Evolutionary conservation across 2,113 vertebrate genomes (phyloP).

Genomic region (Pardalotus punctatus): DNA sequence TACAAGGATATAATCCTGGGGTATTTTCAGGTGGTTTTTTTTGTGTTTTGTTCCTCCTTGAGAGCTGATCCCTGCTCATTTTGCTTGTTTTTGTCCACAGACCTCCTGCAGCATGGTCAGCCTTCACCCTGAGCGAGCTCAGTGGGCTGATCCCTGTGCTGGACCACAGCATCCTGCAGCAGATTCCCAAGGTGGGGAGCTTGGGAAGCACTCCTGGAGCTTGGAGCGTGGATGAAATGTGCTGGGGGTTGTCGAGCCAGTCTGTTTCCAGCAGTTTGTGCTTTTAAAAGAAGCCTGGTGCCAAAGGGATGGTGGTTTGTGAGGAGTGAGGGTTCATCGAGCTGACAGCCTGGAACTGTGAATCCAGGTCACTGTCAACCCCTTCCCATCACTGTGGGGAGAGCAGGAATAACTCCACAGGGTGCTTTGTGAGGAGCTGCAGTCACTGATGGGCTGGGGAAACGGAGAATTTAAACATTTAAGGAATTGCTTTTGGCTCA

Average conservation of each 20-base stretch:
- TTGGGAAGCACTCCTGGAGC: neutral
- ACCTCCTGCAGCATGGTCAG: conserved; percentile 36
- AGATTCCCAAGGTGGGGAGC: conserved; percentile 42
- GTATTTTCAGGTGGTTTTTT: neutral
- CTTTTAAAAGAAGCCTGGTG: neutral
- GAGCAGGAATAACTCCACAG: neutral
- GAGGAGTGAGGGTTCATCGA: neutral
- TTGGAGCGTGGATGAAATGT: neutral
- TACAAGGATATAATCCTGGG: neutral
- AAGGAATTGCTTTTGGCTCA: neutral
- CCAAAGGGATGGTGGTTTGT: neutral
- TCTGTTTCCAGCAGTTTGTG: neutral
- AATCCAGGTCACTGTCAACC: neutral
- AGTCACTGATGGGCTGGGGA: neutral
- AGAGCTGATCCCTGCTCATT: neutral
- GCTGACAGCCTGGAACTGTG: neutral
- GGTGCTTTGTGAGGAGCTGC: neutral
- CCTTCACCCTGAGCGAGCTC: conserved; percentile 45
- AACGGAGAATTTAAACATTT: neutral
- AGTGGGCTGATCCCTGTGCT: neutral
- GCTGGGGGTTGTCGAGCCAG: neutral
- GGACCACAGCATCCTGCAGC: neutral
- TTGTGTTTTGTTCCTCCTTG: neutral
- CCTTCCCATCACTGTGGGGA: neutral
- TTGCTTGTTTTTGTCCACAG: neutral